Conservation (phyloP, 2,888 invertebrate species). For the Melitaea athalia region DNA sequence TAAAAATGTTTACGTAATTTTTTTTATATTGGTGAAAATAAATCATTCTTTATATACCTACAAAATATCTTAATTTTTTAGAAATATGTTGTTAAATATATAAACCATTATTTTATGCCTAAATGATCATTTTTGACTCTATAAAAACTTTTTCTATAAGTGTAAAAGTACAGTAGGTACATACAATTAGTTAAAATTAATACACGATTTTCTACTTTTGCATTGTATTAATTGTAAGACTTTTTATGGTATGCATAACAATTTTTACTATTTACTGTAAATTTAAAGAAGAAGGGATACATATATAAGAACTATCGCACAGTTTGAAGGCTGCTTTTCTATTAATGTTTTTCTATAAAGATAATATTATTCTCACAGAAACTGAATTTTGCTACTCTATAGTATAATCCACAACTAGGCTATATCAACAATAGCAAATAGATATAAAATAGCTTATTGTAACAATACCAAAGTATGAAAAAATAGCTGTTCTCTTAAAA, state of each 20-base stretch:
- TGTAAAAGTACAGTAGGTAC: neutral
- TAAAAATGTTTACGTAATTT: neutral
- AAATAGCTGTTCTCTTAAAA: neutral
- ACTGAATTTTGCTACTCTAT: neutral
- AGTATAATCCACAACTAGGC: neutral
- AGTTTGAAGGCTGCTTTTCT: neutral
- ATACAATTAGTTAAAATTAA: neutral
- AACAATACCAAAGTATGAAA: neutral
- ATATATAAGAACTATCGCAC: neutral
- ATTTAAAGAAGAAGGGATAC: neutral
- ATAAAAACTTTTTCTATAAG: neutral
- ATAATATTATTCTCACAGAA: neutral
- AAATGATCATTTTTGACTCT: neutral
- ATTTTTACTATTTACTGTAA: neutral
- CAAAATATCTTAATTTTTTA: neutral
- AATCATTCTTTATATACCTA: neutral
- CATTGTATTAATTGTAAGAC: constrained; percentile 63
- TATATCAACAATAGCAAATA: neutral
- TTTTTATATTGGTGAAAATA: neutral
- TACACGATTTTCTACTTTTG: constrained; percentile 63
- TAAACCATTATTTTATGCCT: constrained; percentile 1
- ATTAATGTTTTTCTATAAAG: neutral
- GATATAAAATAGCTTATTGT: neutral
- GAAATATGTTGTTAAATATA: neutral
- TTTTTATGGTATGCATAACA: constrained; percentile 17